Base-by-base conservation (phyloP, 2,797 vertebrate genomes). In the Paguma larvata region DNA sequence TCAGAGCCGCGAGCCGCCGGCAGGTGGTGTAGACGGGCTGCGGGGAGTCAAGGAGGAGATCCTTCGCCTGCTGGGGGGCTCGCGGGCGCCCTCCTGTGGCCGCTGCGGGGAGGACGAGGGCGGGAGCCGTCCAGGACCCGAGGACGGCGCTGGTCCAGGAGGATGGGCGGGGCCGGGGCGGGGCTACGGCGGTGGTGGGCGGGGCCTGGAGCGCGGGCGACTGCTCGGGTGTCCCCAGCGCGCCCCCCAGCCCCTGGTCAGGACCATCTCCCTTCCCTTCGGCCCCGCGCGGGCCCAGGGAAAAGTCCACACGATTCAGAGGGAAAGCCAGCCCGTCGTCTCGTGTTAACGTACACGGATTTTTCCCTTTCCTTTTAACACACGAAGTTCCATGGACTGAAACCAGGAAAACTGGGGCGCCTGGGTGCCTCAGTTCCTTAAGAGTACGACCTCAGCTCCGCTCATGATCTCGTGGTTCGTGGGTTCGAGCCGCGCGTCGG, bases 11-110 rank as follows among this genome's bases (percentile, higher is more conserved):
- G 6, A 19, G 0, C 56, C 6, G 56, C 72, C 11, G 21, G 30
- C 30, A 77, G 72, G 3, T 27, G 41, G 7, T 15, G 7, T 46
- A 59, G 32, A 65, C 32, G 13, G 48, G 6, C 1, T 0, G 6
- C 1, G 6, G 67, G 10, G 48, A 34, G 14, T 5, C 5, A 2
- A 1, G 48, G 53, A 59, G 34, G 6, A 1, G 48, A 18, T 2
- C 32, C 30, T 13, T 14, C 18, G 2, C 4, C 2, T 0, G 68
- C 13, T 6, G 2, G 0, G 7, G 65, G 10, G 67, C 38, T 65
- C 46, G 4, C 0, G 0, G 41, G 21, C 1, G 1, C 30, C 77
- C 48, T 62, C 88, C 67, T 15, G 59, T 19, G 68, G 92, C n/a
- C 5, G 10, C 10, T 25, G 3, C 2, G 1, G 73, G 56, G 44